These are phyloP conservation scores for Plusia festucae DNA, from an alignment of 2,888 invertebrate species.

Conservation along the genomic window DNA sequence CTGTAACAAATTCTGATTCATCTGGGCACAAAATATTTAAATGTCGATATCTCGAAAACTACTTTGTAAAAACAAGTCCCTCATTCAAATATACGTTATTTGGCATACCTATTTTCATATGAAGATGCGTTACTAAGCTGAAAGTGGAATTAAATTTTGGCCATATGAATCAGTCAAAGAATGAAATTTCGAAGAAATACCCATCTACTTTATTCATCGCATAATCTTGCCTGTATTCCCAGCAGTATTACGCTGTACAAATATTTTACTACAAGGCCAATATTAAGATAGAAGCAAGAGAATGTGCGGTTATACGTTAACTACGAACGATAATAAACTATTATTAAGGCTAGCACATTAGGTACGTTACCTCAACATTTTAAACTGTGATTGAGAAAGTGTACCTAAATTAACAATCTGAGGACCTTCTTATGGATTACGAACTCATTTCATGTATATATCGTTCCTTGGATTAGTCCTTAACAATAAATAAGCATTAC, in stretches of 20 bases:
- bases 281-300: constrained; percentile 2
- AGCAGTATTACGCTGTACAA: neutral
- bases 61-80: too few relatives aligned
- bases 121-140: too few relatives aligned
- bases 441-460: neutral
- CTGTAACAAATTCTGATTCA: too few relatives aligned
- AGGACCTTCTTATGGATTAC: neutral
- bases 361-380: neutral
- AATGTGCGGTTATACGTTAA: neutral
- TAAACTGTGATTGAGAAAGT: neutral
- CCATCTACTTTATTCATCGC: constrained; percentile 2
- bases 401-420: too few relatives aligned
- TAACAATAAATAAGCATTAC: neutral
- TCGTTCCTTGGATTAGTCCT: neutral
- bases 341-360: too few relatives aligned
- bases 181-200: too few relatives aligned
- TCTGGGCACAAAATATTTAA: too few relatives aligned
- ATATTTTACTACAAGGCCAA: neutral
- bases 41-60: too few relatives aligned
- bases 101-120: too few relatives aligned
- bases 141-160: too few relatives aligned
- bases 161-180: too few relatives aligned
- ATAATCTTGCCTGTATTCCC: constrained; percentile 3
- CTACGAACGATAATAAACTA: neutral
- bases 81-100: too few relatives aligned